Base-by-base conservation (phyloP, 2,888 invertebrate species). In the Cybosia mesomella region DNA sequence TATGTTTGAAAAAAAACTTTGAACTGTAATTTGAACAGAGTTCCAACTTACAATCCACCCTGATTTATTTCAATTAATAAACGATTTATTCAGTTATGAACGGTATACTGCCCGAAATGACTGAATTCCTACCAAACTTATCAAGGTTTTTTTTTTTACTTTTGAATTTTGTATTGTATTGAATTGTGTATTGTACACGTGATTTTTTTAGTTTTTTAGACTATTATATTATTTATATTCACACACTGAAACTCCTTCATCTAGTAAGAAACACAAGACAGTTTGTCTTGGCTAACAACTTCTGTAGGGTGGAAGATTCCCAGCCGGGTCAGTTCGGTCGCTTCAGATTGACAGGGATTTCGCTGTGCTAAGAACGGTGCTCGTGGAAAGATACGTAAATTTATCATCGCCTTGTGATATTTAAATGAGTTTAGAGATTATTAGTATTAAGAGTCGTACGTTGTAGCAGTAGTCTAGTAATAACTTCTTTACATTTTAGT, bases 401-500 rank as follows among this genome's bases (percentile, higher is more conserved):
- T 49, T 49, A 49, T 61, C 43, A 24, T 15, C 18, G 43, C 28
- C 62, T 21, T 24, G 28, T 55, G 49, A 32, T 57, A 63, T 63
- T 49, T 28, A n/a, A 61, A 28, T 49, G 43, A 49, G 49, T 43
- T 32, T 49, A 49, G 8, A 61, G 43, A 61, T 49, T 61, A 49
- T 8, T 11, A 28, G 10, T 43, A 43, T 39, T 59, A 22, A 59
- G 34, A 59, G 39, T 15, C 24, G 13, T n/a, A 61, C 24, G 22
- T 54, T 53, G 34, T 34, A 21, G 34, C 24, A 9, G 8, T 18
- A 21, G 62, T 54, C 65, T 58, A 53, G 49, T 43, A 24, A 49
- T 3, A 15, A 61, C 36, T 54, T 59, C 53, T 64, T 24, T 43
- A 60, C 78, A 78, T 69, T 75, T 70, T 34, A 64, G 21, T 64